phyloP scores from a whole-genome alignment of 2,888 invertebrate species.

The Tetropium fuscum region DNA sequence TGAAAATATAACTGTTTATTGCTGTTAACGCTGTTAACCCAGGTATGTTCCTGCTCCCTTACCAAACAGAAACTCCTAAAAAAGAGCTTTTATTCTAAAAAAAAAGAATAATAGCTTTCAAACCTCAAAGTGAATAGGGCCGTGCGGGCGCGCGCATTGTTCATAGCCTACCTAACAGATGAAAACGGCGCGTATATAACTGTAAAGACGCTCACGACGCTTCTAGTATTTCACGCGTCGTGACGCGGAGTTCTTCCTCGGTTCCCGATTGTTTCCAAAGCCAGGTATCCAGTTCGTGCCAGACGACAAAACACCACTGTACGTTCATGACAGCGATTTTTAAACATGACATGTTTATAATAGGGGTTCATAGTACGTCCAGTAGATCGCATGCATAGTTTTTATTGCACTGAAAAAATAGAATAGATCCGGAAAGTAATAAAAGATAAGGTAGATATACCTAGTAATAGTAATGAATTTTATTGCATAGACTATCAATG shows the following conservation, averaged over 20 bases:
- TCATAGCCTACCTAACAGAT: conserved; percentile 15
- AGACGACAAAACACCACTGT: conserved; percentile 7
- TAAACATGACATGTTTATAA: conserved; percentile 7
- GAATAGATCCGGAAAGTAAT: no score
- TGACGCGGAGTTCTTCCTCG: conserved; percentile 33
- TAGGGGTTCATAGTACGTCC: conserved; percentile 7
- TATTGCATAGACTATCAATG: no score
- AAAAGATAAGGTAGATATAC: no score
- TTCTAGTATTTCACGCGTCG: conserved; percentile 45
- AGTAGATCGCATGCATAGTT: conserved; percentile 11
- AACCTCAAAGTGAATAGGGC: neutral
- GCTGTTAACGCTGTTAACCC: no score
- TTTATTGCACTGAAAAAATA: neutral
- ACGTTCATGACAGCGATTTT: conserved; percentile 9
- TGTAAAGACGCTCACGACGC: conserved; percentile 41
- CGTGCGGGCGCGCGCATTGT: conserved; percentile 39
- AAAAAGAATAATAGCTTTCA: neutral
- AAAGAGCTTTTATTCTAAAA: neutral
- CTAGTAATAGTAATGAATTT: no score
- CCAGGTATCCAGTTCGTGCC: conserved; percentile 11
- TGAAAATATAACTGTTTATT: no score
- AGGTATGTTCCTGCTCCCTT: no score
- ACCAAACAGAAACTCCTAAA: no score
- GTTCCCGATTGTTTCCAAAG: neutral
- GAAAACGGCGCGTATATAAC: conserved; percentile 45